Base-by-base conservation (phyloP, 2,888 invertebrate species). In the Ichneumoninae sp. region DNA sequence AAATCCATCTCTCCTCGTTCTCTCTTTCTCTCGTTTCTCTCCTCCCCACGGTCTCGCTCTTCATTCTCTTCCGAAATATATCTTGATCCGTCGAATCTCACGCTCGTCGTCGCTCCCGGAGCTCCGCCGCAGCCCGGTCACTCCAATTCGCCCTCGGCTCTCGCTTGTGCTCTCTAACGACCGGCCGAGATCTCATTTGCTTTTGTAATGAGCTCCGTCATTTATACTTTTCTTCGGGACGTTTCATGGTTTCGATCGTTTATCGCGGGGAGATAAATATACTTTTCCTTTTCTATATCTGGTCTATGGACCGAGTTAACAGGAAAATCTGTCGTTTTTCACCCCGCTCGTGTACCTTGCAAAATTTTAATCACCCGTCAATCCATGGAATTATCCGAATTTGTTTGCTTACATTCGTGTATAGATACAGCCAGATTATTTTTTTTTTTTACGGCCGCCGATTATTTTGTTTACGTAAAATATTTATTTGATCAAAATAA, bases 11-110 rank as follows among this genome's bases (percentile, higher is more conserved):
- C 22, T 77, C 60, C 52, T 69, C 52, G 54, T 36, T 57, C 22
- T 69, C n/a, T 44, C 16, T 79, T 36, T n/a, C 19, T 50, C 63
- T 40, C 40, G 26, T 26, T 16, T 40, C 83, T 68, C n/a, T 19
- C 47, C 65, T 16, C 44, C 40, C 33, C 40, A 0, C 26, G 57
- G 19, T 70, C 52, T 52, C 47, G 44, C 82, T 70, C 52, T 13
- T 54, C 33, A 6, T 44, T 83, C 73, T 66, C 47, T 71, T 60
- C 68, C 71, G 73, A 83, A 76, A 81, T 76, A 76, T 79, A 75
- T 76, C 83, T 81, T 71, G 80, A 77, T 83, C 75, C 71, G 76
- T 76, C 80, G 75, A 81, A 83, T 80, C 71, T 81, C 76, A 81
- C 81, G 83, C 76, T 81, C 76, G 54, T 78, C 44, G 70, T 57